Base-by-base conservation (phyloP, 2,797 vertebrate species). In the Macropus fuliginosus region DNA sequence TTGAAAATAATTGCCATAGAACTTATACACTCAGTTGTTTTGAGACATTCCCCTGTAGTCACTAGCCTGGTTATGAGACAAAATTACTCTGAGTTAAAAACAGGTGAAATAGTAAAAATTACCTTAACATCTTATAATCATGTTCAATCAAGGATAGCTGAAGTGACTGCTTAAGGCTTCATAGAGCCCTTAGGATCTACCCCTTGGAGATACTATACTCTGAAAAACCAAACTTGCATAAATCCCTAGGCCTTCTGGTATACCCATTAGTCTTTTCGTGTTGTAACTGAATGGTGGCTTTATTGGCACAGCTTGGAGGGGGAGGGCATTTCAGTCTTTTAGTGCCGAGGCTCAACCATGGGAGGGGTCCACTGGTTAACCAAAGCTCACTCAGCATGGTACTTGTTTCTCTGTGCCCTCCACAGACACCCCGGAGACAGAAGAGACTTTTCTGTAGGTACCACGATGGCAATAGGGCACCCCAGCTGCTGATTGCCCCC, bases 371-470 rank as follows among this genome's bases (percentile, higher is more conserved):
- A 11, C 24, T 74, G n/a, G 66, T 18, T 74, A n/a, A 1, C 55
- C 0, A 54, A 81, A 62, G 28, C 40, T 92, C 27, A 10, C 56
- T 90, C 2, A 2, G 50, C 92, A 93, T 40, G 56, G 46, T 11
- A 27, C 18, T 90, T 95, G 18, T 57, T 90, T 21, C 46, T 97
- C 56, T 97, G 40, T 96, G 94, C 21, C 95, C 10, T 81, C 95
- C 97, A 56, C 98, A 99, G 99, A 99, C 99, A 0, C 98, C 98
- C 55, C 98, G 95, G 54, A 99, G 99, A 91, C 99, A 99, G 91
- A 99, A 99, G 95, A 99, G 99, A 94, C 98, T 99, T 92, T 99
- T 99, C 98, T 99, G 99, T 96, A 99, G 99, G 94, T 99, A 99
- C 98, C 99, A 99, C 0, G 98, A 99, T 89, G 99, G 99, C 4